Percentiles rank a stretch among this genome's conserved stretches.
These are phyloP conservation scores for Musca domestica DNA, from an alignment of 1,140 invertebrate species.

Conservation along the genomic window DNA sequence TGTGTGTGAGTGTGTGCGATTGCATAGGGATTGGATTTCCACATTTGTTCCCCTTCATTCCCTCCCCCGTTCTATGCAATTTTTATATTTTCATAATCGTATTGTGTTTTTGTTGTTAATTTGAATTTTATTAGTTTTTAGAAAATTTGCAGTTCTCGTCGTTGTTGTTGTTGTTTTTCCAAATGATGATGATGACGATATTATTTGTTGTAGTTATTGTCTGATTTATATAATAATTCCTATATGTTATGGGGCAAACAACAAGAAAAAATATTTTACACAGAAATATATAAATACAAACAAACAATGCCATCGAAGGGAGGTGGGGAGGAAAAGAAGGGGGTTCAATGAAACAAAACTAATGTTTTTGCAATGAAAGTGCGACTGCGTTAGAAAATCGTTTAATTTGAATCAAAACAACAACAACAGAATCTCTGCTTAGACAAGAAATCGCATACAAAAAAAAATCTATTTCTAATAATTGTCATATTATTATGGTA, in stretches of 20 bases:
- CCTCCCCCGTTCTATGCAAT: too few species aligned
- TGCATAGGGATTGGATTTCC: not conserved
- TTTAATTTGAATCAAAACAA: slow-evolving; percentile 1
- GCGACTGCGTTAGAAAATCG: slow-evolving; percentile 53
- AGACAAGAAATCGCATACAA: too few species aligned
- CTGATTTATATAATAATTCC: slow-evolving; percentile 47
- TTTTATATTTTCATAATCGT: not conserved
- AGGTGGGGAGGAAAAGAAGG: too few species aligned
- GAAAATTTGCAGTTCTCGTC: slow-evolving; percentile 23
- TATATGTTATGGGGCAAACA: slow-evolving; percentile 21
- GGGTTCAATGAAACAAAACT: too few species aligned
- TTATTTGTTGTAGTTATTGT: slow-evolving; percentile 34
- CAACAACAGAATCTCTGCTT: too few species aligned
- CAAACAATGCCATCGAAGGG: not conserved
- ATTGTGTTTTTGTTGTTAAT: slow-evolving; percentile 14
- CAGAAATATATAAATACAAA: slow-evolving; percentile 8
- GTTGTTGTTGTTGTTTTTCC: slow-evolving; percentile 3
- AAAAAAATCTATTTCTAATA: too few species aligned
- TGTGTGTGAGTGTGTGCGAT: not conserved
- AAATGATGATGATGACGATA: not conserved
- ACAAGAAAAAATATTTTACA: slow-evolving; percentile 15
- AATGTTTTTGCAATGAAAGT: slow-evolving; percentile 39
- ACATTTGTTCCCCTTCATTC: too few species aligned
- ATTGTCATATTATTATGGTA: too few species aligned
- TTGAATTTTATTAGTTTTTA: slow-evolving; percentile 43